A percentile compares a stretch with the other conserved stretches of the same genome.
Conservation (phyloP, 2,797 vertebrate genomes). For the Peromyscus eremicus region DNA sequence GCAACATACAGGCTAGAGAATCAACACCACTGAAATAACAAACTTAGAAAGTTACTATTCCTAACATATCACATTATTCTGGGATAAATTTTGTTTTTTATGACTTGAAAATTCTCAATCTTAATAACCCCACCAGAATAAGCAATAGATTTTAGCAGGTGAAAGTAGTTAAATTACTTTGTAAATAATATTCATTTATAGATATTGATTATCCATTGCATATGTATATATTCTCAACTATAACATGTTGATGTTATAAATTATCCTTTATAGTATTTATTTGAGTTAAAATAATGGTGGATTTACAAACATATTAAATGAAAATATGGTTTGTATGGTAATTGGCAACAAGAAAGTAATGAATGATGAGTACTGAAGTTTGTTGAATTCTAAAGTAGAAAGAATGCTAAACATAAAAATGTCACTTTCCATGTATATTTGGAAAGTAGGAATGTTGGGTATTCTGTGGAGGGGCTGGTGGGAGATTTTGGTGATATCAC, state of each 20-base stretch:
- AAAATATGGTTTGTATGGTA: not conserved
- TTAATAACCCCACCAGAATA: conserved; percentile 11
- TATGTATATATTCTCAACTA: not conserved
- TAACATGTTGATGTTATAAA: conserved; percentile 7
- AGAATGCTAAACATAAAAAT: not conserved
- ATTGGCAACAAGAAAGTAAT: not conserved
- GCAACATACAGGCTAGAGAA: not conserved
- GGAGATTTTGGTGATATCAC: not conserved
- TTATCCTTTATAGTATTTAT: conserved; percentile 46
- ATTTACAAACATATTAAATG: not conserved
- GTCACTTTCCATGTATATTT: not conserved
- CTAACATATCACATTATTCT: not conserved
- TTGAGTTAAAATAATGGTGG: not conserved
- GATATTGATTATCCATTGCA: not conserved
- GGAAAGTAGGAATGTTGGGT: not conserved
- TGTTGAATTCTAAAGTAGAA: not conserved
- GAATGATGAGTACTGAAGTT: not conserved
- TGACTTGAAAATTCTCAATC: not conserved
- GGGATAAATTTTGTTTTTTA: not conserved
- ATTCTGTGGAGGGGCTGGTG: not conserved
- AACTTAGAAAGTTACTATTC: not conserved
- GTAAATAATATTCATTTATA: conserved; percentile 14
- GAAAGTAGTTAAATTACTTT: not conserved
- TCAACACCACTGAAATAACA: not conserved
- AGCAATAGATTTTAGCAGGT: not conserved